Percentiles rank a stretch among this genome's conserved stretches.
Evolutionary conservation across 1,140 invertebrate species (phyloP).

Genomic region (Saccostrea glomerata): DNA sequence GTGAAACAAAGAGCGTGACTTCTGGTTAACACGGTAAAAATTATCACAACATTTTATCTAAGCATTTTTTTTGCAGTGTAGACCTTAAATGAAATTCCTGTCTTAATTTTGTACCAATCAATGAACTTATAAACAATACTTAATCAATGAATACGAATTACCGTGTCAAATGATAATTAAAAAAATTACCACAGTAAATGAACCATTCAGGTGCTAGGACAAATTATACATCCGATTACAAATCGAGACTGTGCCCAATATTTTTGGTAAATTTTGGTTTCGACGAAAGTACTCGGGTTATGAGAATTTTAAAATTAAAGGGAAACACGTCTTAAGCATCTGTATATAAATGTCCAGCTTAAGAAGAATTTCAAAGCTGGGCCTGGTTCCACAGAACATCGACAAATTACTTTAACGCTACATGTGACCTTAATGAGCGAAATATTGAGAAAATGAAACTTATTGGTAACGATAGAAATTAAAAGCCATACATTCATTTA

Average conservation of each 20-base stretch:
- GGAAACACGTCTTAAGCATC: neutral
- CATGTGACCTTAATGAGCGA: neutral
- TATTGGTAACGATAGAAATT: neutral
- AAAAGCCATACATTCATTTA: neutral
- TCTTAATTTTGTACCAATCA: neutral
- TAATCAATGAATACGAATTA: neutral
- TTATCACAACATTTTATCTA: neutral
- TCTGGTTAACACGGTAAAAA: neutral
- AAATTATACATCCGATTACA: neutral
- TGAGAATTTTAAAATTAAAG: neutral
- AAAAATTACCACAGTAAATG: neutral
- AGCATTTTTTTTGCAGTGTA: neutral
- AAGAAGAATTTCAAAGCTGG: neutral
- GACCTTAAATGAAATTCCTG: neutral
- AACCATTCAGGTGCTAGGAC: too few species aligned
- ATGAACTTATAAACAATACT: neutral
- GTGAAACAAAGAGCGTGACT: neutral
- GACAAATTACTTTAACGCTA: neutral
- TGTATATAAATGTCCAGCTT: neutral
- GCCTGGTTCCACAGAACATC: neutral
- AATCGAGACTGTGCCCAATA: neutral
- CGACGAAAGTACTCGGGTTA: neutral
- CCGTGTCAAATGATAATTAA: neutral
- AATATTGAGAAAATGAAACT: neutral
- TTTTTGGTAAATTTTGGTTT: neutral